These are phyloP conservation scores for Semibalanus balanoides DNA, from an alignment of 1,140 invertebrate species.

Conservation along the genomic window DNA sequence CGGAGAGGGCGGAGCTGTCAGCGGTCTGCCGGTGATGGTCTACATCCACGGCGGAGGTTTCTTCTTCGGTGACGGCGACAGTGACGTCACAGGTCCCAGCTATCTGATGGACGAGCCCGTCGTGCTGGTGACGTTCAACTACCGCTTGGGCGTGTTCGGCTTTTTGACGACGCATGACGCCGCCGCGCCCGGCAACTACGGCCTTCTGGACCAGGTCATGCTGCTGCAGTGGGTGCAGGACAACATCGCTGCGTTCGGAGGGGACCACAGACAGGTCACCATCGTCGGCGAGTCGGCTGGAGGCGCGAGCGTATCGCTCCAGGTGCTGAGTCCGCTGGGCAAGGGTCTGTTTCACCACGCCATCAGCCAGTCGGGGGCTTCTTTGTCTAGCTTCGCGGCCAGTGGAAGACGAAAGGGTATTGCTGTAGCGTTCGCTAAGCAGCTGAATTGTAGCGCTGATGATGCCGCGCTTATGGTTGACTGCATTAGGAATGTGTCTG, in stretches of 20 bases:
- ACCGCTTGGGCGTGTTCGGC: conserved; percentile 90
- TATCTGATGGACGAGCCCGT: conserved; percentile 78
- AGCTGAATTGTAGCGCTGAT: too few relatives aligned
- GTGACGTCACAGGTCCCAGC: conserved; percentile 56
- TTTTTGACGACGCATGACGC: conserved; percentile 77
- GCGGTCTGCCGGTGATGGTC: conserved; percentile 37
- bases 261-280: conserved; percentile 41
- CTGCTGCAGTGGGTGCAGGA: conserved; percentile 74
- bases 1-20: conserved; percentile 20
- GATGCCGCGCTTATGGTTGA: too few relatives aligned
- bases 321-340: conserved; percentile 45
- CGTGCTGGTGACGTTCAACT: conserved; percentile 87
- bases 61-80: conserved; percentile 47
- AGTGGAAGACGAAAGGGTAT: too few relatives aligned
- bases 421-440: too few relatives aligned
- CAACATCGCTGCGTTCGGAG: conserved; percentile 39
- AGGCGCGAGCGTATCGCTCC: conserved; percentile 41
- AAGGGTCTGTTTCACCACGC: conserved; percentile 21
- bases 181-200: conserved; percentile 66
- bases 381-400: not conserved
- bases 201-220: conserved; percentile 85
- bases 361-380: conserved; percentile 20
- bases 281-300: conserved; percentile 54
- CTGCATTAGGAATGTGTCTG: too few relatives aligned
- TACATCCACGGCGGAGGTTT: conserved; percentile 40